Evolutionary conservation across 2,797 vertebrate species (phyloP).

Genomic region (Gephyroberyx darwinii): DNA sequence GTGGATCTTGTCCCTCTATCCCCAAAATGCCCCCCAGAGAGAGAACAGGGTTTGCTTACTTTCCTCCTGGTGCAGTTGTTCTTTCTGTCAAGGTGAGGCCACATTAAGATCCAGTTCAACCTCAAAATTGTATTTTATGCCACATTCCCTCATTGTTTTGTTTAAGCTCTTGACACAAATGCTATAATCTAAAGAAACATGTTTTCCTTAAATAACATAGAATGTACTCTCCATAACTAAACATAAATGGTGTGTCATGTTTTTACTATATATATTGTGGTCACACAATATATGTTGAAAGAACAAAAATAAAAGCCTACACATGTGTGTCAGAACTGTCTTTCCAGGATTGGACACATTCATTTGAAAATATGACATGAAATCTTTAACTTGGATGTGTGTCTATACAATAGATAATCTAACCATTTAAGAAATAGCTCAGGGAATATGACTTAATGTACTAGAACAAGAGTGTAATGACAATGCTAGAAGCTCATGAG

Average conservation of each 20-base stretch:
- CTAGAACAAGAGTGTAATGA: constrained; percentile 27
- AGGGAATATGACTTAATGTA: constrained; percentile 14
- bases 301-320: not conserved
- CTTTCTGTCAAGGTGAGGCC: constrained; percentile 22
- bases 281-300: not conserved
- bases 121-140: not conserved
- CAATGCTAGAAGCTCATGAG: constrained; percentile 36
- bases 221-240: not conserved
- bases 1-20: constrained; percentile 43
- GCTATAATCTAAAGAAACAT: not conserved
- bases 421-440: not conserved
- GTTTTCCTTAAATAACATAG: constrained; percentile 16
- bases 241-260: not conserved
- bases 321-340: not conserved
- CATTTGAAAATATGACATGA: not conserved
- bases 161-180: not conserved
- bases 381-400: not conserved
- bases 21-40: constrained; percentile 26
- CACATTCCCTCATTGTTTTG: not conserved
- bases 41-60: constrained; percentile 16
- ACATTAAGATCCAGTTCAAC: not conserved
- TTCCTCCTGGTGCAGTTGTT: constrained; percentile 36
- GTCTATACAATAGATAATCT: not conserved
- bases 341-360: not conserved
- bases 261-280: constrained; percentile 4